Evolutionary conservation across 2,888 invertebrate species (phyloP), one percentile per base, ranked within the genome.

Genomic region (Trachelus iudaicus): DNA sequence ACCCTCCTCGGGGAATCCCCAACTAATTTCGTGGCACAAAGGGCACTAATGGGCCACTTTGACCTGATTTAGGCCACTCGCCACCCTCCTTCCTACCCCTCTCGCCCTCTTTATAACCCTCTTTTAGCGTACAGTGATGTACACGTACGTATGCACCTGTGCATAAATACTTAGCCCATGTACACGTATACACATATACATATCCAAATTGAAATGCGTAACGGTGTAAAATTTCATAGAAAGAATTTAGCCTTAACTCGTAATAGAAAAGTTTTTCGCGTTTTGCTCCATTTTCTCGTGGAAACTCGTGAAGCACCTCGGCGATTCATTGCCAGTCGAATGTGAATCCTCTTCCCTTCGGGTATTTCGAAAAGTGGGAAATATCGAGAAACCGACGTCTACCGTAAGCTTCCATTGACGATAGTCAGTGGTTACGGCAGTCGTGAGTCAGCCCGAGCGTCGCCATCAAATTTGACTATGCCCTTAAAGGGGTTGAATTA

Each of bases 11-110:
- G 71, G 71, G 34, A 71, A 71, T 71, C 71, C 33, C 71, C 34
- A 71, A 33, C 34, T 71, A 71, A 71, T 71, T 71, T 71, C 71
- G 13, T 34, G 71, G 71, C 71, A 71, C 71, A 71, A 71, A 71
- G 71, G 71, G 71, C 71, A 34, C 71, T 71, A 71, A 71, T 71
- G 34, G 71, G 71, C 71, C 71, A 71, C 71, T 71, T 71, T 71
- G 31, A 71, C 71, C 71, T 71, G 71, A 71, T 71, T 71, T 71
- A 71, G 71, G 71, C 34, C 34, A 71, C 71, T 71, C 71, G 71
- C 71, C 71, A 71, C 71, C 71, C 71, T 34, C 34, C 69, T 69
- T 30, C 31, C 34, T 71, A 0, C 31, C 33, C 71, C 31, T 23
- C 71, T 71, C 71, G 15, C 12, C 71, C 33, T 71, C 71, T 71